A percentile compares a stretch with the other conserved stretches of the same genome.
Evolutionary conservation across 2,888 invertebrate species (phyloP).

Genomic region (Nemoura dubitans): DNA sequence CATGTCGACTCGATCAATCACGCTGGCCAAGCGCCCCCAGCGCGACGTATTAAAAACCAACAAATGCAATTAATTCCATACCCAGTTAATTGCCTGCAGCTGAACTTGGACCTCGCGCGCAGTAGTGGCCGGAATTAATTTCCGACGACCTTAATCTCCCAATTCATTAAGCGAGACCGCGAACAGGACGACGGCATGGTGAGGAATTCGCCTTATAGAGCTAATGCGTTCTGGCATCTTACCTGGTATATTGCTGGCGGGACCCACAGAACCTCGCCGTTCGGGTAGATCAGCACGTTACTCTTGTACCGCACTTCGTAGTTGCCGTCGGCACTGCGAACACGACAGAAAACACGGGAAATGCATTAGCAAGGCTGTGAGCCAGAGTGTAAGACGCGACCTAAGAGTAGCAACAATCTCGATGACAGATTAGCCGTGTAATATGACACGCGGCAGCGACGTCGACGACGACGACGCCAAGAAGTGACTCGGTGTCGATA

Average conservation of each 20-base stretch:
- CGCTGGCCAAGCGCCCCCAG: neutral
- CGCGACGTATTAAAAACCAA: neutral
- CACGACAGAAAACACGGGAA: slow-evolving; percentile 21
- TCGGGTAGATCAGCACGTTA: slow-evolving; percentile 97
- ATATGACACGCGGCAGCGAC: neutral
- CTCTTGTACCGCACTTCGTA: slow-evolving; percentile 99
- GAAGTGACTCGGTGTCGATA: neutral
- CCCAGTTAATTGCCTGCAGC: neutral
- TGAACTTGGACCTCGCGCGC: neutral
- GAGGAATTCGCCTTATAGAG: slow-evolving; percentile 7
- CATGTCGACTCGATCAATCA: slow-evolving; percentile 12
- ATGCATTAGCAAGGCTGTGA: neutral
- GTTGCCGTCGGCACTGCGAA: slow-evolving; percentile 95
- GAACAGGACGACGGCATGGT: neutral
- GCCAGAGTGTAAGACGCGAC: neutral
- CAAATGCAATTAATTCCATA: neutral
- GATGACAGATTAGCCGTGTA: slow-evolving; percentile 12
- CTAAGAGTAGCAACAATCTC: neutral
- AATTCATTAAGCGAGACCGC: neutral
- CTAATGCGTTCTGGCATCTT: slow-evolving; percentile 45
- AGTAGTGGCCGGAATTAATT: neutral
- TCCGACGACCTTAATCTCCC: neutral
- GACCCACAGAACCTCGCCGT: slow-evolving; percentile 97
- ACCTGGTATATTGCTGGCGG: slow-evolving; percentile 99
- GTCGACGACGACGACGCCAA: neutral